Base-by-base conservation (phyloP, 2,888 invertebrate species). In the Nemapogon koenigi region DNA sequence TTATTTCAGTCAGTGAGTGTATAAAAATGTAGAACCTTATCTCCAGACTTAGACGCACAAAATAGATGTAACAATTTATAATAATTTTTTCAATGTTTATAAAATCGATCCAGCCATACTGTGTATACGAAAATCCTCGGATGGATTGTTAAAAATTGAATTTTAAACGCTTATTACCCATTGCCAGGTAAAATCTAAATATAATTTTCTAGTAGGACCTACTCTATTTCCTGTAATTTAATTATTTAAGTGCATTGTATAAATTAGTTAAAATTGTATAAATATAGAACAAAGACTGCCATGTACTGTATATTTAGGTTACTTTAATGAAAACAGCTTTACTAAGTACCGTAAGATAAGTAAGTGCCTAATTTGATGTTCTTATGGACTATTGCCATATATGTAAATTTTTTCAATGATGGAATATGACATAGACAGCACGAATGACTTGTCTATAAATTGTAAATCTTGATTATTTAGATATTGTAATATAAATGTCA, bases 181-280 rank as follows among this genome's bases (percentile, higher is more conserved):
- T 76, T 76, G 57, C 73, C 75, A 59, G 72, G 76, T 76, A 76
- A 78, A 63, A 55, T 76, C 75, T 76, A 76, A 51, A 78, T 76
- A 73, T 53, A 27, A 4, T 46, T 61, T 55, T 62, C 61, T 58
- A 61, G 61, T 72, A 68, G 68, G 71, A 69, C 66, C 63, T 57
- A 61, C 57, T 62, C 62, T 64, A 65, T 53, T 54, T 22, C 44
- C 33, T 78, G 76, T 78, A 73, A 49, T 75, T 73, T 73, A 35
- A n/a, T n/a, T n/a, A n/a, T n/a, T n/a, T n/a, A n/a, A n/a, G 62
- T 59, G 60, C 57, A 62, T 66, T 64, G 66, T 71, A 66, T 22
- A 7, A 22, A 22, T 7, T 7, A 22, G 22, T 6, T 8, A 22
- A 7, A 22, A 7, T 7, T 22, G 8, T 22, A 22, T 22, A 61